These are phyloP conservation scores for Torymus texanus DNA, from an alignment of 2,888 invertebrate genomes.

Conservation along the genomic window DNA sequence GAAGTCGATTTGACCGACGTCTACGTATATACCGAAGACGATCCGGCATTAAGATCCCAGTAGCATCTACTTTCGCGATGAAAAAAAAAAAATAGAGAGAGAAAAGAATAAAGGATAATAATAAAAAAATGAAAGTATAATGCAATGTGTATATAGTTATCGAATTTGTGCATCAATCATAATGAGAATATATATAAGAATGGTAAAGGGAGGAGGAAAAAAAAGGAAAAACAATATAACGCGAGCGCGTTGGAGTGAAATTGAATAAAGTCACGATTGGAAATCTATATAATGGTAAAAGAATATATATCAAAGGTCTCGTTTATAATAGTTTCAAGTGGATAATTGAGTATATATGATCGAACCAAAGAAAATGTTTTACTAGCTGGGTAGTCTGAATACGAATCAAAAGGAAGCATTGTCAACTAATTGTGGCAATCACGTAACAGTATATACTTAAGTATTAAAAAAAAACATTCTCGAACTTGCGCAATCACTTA, in stretches of 20 bases:
- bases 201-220: not conserved
- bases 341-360: constrained; percentile 35
- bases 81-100: constrained; percentile 20
- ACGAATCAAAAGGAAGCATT: constrained; percentile 7
- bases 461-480: constrained; percentile 11
- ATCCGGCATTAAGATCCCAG: constrained; percentile 37
- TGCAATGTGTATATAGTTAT: constrained; percentile 44
- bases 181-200: not conserved
- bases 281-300: constrained; percentile 11
- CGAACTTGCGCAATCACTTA: constrained; percentile 27
- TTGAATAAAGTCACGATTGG: not conserved
- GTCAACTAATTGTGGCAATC: constrained; percentile 5
- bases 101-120: constrained; percentile 23
- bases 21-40: too few species aligned
- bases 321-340: constrained; percentile 3
- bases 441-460: not conserved
- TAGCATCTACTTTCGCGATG: constrained; percentile 31
- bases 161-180: constrained; percentile 42
- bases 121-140: constrained; percentile 15
- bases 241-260: not conserved
- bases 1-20: not conserved
- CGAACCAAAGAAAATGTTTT: constrained; percentile 15
- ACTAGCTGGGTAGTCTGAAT: constrained; percentile 10
- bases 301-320: not conserved
- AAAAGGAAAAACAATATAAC: constrained; percentile 3